phyloP scores from a whole-genome alignment of 2,888 invertebrate genomes.

The Dione vanillae region DNA sequence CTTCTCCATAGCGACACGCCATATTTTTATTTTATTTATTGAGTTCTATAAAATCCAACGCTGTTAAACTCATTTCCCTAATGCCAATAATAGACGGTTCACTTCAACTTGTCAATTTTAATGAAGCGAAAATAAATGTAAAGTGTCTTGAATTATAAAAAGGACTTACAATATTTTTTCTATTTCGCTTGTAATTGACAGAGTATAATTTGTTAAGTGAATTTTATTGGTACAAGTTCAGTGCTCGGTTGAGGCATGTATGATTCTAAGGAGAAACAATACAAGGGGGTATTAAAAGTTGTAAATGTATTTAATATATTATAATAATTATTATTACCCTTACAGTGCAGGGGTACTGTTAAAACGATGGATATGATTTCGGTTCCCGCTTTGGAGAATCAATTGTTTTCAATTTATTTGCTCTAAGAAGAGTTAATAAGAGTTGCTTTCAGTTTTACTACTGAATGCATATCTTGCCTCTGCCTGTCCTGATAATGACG shows the following conservation, averaged over 20 bases:
- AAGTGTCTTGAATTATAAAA: constrained; percentile 1
- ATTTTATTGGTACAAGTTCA: not conserved
- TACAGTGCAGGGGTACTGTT: too few relatives aligned
- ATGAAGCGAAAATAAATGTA: constrained; percentile 17
- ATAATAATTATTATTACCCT: too few relatives aligned
- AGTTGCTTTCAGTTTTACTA: too few relatives aligned
- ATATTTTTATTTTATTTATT: not conserved
- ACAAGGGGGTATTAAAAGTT: too few relatives aligned
- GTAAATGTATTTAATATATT: too few relatives aligned
- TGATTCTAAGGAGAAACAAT: too few relatives aligned
- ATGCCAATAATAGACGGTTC: constrained; percentile 22
- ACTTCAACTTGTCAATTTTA: constrained; percentile 27
- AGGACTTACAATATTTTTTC: constrained; percentile 3
- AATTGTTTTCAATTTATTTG: too few relatives aligned
- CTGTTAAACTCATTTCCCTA: constrained; percentile 22
- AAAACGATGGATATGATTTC: too few relatives aligned
- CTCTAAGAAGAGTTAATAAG: too few relatives aligned
- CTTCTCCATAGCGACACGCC: not conserved
- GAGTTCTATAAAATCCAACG: not conserved
- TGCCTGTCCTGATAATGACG: too few relatives aligned
- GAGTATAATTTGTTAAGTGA: not conserved
- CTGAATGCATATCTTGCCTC: too few relatives aligned
- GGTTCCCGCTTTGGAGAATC: too few relatives aligned
- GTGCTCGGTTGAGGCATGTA: not conserved
- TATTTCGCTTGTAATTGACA: not conserved